Percentiles rank a stretch among this genome's conserved stretches.
Conservation (phyloP, 2,888 invertebrate genomes). For the Spisula subtruncata region DNA sequence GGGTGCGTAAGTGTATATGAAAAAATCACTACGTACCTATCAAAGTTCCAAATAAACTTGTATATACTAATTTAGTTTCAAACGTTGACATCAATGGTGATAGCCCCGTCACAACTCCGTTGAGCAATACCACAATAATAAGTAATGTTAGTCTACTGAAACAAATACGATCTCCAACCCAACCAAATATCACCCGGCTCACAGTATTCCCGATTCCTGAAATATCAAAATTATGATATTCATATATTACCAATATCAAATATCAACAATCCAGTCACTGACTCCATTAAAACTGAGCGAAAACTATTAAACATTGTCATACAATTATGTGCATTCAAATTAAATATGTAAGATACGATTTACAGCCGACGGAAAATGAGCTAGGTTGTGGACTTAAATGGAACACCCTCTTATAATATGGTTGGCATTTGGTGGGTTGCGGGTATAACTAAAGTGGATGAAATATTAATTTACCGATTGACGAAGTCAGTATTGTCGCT, state of each 20-base stretch:
- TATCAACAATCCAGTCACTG: not conserved
- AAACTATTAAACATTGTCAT: not conserved
- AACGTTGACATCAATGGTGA: slow-evolving; percentile 44
- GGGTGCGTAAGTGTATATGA: not conserved
- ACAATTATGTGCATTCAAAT: not conserved
- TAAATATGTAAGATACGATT: no score
- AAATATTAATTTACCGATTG: slow-evolving; percentile 45
- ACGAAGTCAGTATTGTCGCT: slow-evolving; percentile 52
- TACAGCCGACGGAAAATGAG: no score
- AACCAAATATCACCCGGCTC: slow-evolving; percentile 54
- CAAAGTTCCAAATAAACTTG: slow-evolving; percentile 49
- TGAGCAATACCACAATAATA: slow-evolving; percentile 19
- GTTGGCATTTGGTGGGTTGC: not conserved
- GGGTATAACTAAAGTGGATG: not conserved
- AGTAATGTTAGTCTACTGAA: slow-evolving; percentile 46
- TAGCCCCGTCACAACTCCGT: slow-evolving; percentile 41
- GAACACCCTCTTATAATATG: no score
- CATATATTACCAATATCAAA: not conserved
- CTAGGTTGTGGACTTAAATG: no score
- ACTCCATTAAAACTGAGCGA: not conserved
- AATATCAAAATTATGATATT: not conserved
- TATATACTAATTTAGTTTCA: slow-evolving; percentile 47
- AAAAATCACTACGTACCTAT: slow-evolving; percentile 45
- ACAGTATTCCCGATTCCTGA: slow-evolving; percentile 58
- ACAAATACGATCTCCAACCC: slow-evolving; percentile 52